These are phyloP conservation scores for Galendromus occidentalis DNA, from an alignment of 1,140 invertebrate genomes.

Conservation along the genomic window DNA sequence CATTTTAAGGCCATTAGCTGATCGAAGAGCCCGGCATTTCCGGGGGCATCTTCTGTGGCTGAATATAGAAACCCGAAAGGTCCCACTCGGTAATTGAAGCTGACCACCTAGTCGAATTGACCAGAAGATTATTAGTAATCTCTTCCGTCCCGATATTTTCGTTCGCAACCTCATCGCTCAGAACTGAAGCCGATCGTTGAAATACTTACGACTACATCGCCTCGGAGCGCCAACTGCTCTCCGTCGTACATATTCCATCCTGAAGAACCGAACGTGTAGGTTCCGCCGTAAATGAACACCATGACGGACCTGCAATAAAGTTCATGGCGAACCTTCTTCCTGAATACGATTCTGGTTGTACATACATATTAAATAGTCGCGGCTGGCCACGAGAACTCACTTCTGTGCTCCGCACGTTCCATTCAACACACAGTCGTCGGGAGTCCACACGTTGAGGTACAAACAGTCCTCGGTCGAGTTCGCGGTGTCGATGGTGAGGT, in stretches of 20 bases:
- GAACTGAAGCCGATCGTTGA: not conserved
- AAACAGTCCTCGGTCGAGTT: not conserved
- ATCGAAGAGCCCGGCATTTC: conserved; percentile 84
- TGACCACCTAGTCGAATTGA: conserved; percentile 45
- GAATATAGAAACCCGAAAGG: conserved; percentile 83
- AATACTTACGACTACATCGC: not conserved
- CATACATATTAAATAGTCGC: no score
- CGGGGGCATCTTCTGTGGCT: conserved; percentile 59
- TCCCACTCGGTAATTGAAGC: conserved; percentile 71
- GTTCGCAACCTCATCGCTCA: no score
- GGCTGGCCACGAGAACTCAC: not conserved
- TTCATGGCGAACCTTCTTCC: not conserved
- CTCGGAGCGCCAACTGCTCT: not conserved
- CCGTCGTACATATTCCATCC: conserved; percentile 7
- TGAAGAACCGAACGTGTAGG: conserved; percentile 2
- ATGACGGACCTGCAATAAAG: not conserved
- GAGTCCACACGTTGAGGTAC: not conserved
- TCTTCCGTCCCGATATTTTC: no score
- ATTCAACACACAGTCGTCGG: not conserved
- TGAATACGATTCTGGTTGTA: no score
- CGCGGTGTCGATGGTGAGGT: not conserved
- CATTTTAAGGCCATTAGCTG: conserved; percentile 81
- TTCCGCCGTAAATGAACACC: conserved; percentile 7
- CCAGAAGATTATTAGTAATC: no score
- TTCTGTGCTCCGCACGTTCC: not conserved